Conservation (phyloP, 2,797 vertebrate species). For the Hippoglossus hippoglossus region DNA sequence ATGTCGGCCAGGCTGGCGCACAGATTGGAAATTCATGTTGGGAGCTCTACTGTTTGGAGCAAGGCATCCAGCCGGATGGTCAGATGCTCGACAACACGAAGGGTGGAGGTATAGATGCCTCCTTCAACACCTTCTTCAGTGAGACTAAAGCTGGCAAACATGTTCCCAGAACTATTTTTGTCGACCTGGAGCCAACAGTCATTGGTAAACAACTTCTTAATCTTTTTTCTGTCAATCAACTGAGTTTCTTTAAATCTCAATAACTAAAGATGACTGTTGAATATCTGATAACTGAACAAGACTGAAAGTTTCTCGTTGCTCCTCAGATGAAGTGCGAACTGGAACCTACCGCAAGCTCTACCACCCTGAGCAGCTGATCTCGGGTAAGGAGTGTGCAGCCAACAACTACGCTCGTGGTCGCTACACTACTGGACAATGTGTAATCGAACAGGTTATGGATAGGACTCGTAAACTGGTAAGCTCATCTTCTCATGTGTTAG, state of each 20-base stretch:
- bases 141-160: not conserved
- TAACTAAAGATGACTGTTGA: not conserved
- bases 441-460: constrained; percentile 85
- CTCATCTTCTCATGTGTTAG: not conserved
- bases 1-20: too few relatives aligned
- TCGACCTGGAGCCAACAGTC: not conserved
- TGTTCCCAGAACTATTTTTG: too few relatives aligned
- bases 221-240: too few relatives aligned
- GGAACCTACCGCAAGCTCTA: constrained; percentile 85
- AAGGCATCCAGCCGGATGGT: too few relatives aligned
- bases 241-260: not conserved
- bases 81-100: too few relatives aligned
- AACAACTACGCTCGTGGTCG: constrained; percentile 77
- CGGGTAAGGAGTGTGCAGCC: not conserved
- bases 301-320: not conserved
- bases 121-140: not conserved
- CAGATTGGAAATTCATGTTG: too few relatives aligned
- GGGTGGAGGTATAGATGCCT: too few relatives aligned
- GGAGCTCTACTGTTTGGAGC: too few relatives aligned
- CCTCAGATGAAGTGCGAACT: constrained; percentile 57
- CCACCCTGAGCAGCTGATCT: constrained; percentile 7
- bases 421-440: constrained; percentile 85
- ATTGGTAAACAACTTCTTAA: not conserved
- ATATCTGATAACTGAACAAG: too few relatives aligned
- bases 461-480: constrained; percentile 83